A percentile compares a stretch with the other conserved stretches of the same genome.
Evolutionary conservation across 2,113 vertebrate species (phyloP).

Genomic region (Bungarus multicinctus): DNA sequence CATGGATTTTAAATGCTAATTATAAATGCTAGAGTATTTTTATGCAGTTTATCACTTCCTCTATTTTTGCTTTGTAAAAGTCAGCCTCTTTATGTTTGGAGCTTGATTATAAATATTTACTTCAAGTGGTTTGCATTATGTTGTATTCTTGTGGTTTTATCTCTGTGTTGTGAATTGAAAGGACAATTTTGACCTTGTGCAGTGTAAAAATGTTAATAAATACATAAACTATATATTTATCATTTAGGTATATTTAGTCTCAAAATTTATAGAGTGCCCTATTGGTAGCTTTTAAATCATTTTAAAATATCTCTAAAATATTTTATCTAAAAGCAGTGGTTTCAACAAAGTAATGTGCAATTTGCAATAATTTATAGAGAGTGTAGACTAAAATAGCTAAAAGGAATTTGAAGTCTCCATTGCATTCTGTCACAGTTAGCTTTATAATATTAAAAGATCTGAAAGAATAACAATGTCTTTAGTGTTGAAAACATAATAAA

Average conservation of each 20-base stretch:
- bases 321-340: not conserved
- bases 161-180: not conserved
- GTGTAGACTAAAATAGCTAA: not conserved
- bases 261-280: not conserved
- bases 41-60: conserved; percentile 37
- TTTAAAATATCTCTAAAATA: not conserved
- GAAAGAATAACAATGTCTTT: not conserved
- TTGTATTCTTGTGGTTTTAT: conserved; percentile 3
- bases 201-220: not conserved
- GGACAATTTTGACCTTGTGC: not conserved
- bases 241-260: not conserved
- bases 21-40: conserved; percentile 14
- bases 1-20: conserved; percentile 4
- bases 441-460: not conserved
- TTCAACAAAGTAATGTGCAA: not conserved
- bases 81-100: conserved; percentile 36
- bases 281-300: not conserved
- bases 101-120: conserved; percentile 27
- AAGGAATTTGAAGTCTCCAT: not conserved
- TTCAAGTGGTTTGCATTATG: not conserved
- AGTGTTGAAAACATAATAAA: not conserved
- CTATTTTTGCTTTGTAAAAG: conserved; percentile 38
- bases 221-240: not conserved
- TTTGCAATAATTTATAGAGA: not conserved
- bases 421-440: not conserved